Base-by-base conservation (phyloP, 2,113 vertebrate genomes). In the Microtus montanus region DNA sequence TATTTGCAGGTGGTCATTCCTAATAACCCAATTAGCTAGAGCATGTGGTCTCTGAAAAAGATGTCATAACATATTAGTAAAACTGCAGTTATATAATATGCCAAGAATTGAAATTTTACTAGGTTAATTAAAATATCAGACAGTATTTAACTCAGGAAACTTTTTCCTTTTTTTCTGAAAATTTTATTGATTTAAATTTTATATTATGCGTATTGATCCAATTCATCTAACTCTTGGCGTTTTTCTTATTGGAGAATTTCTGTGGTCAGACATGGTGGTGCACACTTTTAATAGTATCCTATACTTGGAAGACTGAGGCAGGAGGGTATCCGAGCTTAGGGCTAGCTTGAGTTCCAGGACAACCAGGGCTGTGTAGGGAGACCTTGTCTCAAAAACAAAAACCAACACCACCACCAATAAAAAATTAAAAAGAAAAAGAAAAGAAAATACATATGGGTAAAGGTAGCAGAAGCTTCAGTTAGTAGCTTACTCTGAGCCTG, bases 111-210 rank as follows among this genome's bases (percentile, higher is more conserved):
- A 3, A 86, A 52, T 92, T 1, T 90, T 85, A 64, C 87, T 93
- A 87, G 63, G 7, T 84, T 90, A 82, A 92, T 95, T 83, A 90
- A 92, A 93, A 89, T 93, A 91, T 33, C 11, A 86, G 68, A 20
- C 47, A 44, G 28, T 87, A 71, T 64, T 75, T 41, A 89, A 89
- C n/a, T 17, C 7, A 63, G 77, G 92, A 96, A 94, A 83, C 73
- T 3, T 4, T 61, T 88, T 24, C 0, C 26, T 68, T 14, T 68
- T 3, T 58, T 90, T 24, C 0, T 70, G 4, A 68, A 35, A 30
- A 33, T 70, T 70, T 70, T 38, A 19, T 9, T 71, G 35, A 71
- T 71, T 35, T 71, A 35, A 35, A 71, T 38, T 71, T 71, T 35
- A 38, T 19, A 71, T 38, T 8, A 71, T 20, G 19, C 17, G 9